Percentiles rank a stretch among this genome's conserved stretches.
These are phyloP conservation scores for Tyria jacobaeae DNA, from an alignment of 2,888 invertebrate genomes.

Conservation along the genomic window DNA sequence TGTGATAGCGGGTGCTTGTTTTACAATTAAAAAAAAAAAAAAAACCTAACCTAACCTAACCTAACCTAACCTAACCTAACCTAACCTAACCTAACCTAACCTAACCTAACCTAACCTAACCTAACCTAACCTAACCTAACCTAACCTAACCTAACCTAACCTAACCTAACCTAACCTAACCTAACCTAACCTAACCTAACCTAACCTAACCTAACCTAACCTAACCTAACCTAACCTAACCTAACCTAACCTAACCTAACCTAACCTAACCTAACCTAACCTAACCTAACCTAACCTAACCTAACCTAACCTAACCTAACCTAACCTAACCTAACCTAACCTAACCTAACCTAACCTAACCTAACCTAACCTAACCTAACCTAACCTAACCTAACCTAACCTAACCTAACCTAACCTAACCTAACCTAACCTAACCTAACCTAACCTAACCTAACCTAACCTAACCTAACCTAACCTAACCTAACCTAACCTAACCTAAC, in stretches of 20 bases:
- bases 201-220: slow-evolving; percentile 30
- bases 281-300: slow-evolving; percentile 40
- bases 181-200: slow-evolving; percentile 33
- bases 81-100: slow-evolving; percentile 15
- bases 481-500: slow-evolving; percentile 19
- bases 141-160: slow-evolving; percentile 16
- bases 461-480: slow-evolving; percentile 18
- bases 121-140: too few relatives aligned
- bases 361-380: slow-evolving; percentile 18
- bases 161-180: slow-evolving; percentile 18
- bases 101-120: slow-evolving; percentile 14
- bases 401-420: slow-evolving; percentile 18
- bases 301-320: slow-evolving; percentile 29
- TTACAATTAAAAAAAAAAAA: too few relatives aligned
- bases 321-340: slow-evolving; percentile 21
- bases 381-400: slow-evolving; percentile 20
- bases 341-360: slow-evolving; percentile 21
- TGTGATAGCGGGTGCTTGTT: too few relatives aligned
- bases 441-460: slow-evolving; percentile 19
- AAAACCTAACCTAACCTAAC: too few relatives aligned
- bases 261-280: slow-evolving; percentile 33
- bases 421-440: slow-evolving; percentile 16
- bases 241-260: slow-evolving; percentile 36
- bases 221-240: slow-evolving; percentile 33
- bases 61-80: slow-evolving; percentile 14